Percentiles rank a stretch among this genome's conserved stretches.
Evolutionary conservation across 2,113 vertebrate genomes (phyloP).

Genomic region (Montifringilla adamsi): DNA sequence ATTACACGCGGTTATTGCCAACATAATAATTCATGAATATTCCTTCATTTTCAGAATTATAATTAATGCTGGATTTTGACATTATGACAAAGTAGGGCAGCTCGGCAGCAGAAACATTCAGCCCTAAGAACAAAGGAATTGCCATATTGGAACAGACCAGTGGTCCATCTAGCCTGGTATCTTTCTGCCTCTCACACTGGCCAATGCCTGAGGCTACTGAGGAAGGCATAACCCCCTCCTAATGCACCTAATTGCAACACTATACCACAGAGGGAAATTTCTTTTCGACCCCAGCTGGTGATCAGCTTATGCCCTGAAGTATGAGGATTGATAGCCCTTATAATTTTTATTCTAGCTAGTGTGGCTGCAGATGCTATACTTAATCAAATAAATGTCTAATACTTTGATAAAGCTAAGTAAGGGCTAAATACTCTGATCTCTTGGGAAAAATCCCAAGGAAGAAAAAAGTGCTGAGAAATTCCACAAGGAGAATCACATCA

Average conservation of each 20-base stretch:
- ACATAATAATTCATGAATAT: constrained; percentile 69
- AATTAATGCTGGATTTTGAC: constrained; percentile 62
- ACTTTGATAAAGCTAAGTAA: constrained; percentile 63
- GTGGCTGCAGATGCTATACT: constrained; percentile 57
- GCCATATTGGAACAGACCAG: constrained; percentile 40
- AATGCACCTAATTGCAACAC: constrained; percentile 60
- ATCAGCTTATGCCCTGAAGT: constrained; percentile 70
- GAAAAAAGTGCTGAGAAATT: constrained; percentile 60
- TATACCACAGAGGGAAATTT: constrained; percentile 59
- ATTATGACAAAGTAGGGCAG: constrained; percentile 48
- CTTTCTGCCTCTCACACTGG: constrained; percentile 28
- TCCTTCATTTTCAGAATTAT: constrained; percentile 68
- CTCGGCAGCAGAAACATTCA: constrained; percentile 28
- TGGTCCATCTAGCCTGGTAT: constrained; percentile 42
- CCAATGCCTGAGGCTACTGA: constrained; percentile 38
- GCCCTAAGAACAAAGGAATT: constrained; percentile 56
- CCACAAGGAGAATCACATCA: constrained; percentile 45
- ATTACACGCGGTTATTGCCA: constrained; percentile 60
- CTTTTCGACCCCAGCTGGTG: constrained; percentile 59
- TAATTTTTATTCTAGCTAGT: constrained; percentile 62
- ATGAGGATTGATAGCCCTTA: constrained; percentile 69
- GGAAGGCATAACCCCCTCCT: constrained; percentile 43
- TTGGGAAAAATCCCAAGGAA: constrained; percentile 24
- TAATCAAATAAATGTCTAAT: constrained; percentile 69
- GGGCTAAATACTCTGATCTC: constrained; percentile 46